Conservation (phyloP, 2,888 invertebrate species). For the Nemotelus pantherinus region DNA sequence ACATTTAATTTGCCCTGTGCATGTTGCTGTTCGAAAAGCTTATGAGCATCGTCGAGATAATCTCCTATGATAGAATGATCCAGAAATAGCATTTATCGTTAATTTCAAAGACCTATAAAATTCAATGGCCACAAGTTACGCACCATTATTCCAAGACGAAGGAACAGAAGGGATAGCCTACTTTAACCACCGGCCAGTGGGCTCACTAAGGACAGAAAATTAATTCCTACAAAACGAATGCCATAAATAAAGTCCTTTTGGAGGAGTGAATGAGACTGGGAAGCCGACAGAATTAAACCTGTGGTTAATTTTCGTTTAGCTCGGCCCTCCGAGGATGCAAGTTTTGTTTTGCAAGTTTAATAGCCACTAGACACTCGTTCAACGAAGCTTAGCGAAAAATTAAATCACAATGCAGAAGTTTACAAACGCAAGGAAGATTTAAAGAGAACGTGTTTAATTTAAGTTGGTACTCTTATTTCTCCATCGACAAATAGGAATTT, state of each 20-base stretch:
- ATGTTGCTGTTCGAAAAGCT: slow-evolving; percentile 25
- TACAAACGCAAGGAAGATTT: too few species aligned
- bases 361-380: too few species aligned
- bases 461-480: too few species aligned
- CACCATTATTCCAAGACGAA: slow-evolving; percentile 38
- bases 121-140: slow-evolving; percentile 40
- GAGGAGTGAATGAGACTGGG: slow-evolving; percentile 18
- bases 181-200: slow-evolving; percentile 19
- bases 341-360: background rate
- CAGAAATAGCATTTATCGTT: slow-evolving; percentile 42
- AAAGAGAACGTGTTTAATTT: too few species aligned
- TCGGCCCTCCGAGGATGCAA: slow-evolving; percentile 13
- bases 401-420: too few species aligned
- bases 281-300: background rate
- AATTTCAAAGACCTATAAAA: slow-evolving; percentile 33
- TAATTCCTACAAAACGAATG: slow-evolving; percentile 40
- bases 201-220: slow-evolving; percentile 41
- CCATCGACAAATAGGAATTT: too few species aligned
- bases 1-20: slow-evolving; percentile 17
- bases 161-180: slow-evolving; percentile 21
- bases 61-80: slow-evolving; percentile 37
- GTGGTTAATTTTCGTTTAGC: slow-evolving; percentile 7
- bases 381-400: too few species aligned
- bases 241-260: slow-evolving; percentile 42
- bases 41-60: slow-evolving; percentile 33